Evolutionary conservation across 2,888 invertebrate genomes (phyloP), one percentile per base, ranked within the genome.

Genomic region (Timandra comae): DNA sequence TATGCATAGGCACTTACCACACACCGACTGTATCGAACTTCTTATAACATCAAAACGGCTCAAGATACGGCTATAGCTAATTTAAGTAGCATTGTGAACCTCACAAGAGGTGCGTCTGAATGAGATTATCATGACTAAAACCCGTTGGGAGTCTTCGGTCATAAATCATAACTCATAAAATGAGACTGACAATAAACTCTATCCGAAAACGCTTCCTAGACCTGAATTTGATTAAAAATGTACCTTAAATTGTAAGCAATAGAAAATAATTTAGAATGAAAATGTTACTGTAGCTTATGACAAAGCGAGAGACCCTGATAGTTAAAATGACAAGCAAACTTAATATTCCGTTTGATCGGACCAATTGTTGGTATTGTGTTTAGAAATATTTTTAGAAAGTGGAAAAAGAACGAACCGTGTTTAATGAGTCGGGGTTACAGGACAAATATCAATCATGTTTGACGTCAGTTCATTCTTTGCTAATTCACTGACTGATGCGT

Each of bases 111-210:
- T 59, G 66, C 65, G 70, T 64, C 65, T 81, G 79, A 84, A 80
- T 82, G 72, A 82, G 80, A 84, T 85, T 85, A 85, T 79, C 82
- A 78, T 56, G 67, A 64, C 63, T 65, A 74, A 68, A 82, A 74
- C 79, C 84, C 81, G 82, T 84, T 82, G 84, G 85, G 80, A 85
- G 82, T 81, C 84, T 79, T 73, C 67, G 76, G 69, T 84, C 85
- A 85, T 85, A 84, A 85, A 85, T 85, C 85, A 85, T 85, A 81
- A 74, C 78, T 78, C 82, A 81, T 84, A 84, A 84, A 81, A 82
- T 66, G 72, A 73, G 66, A 66, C 82, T 79, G 81, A 84, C 84
- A 81, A 80, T 81, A 71, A 72, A 72, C 72, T 78, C 68, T 72
- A 71, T 74, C 75, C 63, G 66, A 59, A 58, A 61, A 59, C 55